A percentile compares a stretch with the other conserved stretches of the same genome.
Evolutionary conservation across 2,797 vertebrate species (phyloP).

Genomic region (Xenentodon cancila): DNA sequence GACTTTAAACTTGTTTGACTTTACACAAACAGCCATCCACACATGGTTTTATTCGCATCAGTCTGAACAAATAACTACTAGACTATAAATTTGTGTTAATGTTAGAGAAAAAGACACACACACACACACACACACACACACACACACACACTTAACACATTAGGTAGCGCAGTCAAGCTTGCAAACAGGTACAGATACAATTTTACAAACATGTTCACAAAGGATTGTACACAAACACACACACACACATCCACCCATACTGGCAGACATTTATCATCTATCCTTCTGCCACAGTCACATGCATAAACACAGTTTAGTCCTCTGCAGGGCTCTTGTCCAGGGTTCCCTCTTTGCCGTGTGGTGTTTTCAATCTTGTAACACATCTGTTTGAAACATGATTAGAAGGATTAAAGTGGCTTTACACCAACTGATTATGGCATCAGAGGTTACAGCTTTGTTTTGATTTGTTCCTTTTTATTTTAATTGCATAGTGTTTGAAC

Average conservation of each 20-base stretch:
- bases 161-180: not conserved
- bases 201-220: conserved; percentile 45
- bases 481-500: too few relatives aligned
- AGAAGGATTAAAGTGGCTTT: conserved; percentile 41
- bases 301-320: conserved; percentile 35
- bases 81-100: conserved; percentile 55
- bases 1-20: conserved; percentile 75
- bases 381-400: conserved; percentile 47
- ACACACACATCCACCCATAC: conserved; percentile 18
- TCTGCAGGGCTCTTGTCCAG: conserved; percentile 54
- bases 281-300: conserved; percentile 21
- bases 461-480: too few relatives aligned
- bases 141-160: conserved; percentile 12
- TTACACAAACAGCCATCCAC: conserved; percentile 68
- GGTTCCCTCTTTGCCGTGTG: conserved; percentile 30
- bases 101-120: conserved; percentile 25
- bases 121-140: conserved; percentile 5
- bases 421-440: conserved; percentile 31
- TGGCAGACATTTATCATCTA: conserved; percentile 60
- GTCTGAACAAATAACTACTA: conserved; percentile 40
- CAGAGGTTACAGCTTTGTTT: not conserved
- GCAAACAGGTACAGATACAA: conserved; percentile 22
- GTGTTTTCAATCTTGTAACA: conserved; percentile 18
- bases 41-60: conserved; percentile 52
- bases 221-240: conserved; percentile 46